Evolutionary conservation across 2,888 invertebrate genomes (phyloP), one percentile per base, ranked within the genome.

Genomic region (Trichopria drosophilae): DNA sequence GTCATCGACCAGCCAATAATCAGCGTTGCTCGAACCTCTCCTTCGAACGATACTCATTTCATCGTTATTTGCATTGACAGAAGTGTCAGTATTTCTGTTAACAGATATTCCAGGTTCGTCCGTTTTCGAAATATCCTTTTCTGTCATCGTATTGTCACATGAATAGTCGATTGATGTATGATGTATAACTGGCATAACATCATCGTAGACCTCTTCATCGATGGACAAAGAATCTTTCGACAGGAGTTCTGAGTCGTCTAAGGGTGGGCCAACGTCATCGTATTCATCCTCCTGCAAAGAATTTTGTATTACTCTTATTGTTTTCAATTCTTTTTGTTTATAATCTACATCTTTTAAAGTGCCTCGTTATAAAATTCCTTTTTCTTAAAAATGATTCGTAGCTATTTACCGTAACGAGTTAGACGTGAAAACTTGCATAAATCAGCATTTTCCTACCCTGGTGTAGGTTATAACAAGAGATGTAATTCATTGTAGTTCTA

Each of bases 181-280:
- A 24, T 10, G 7, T 9, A 10, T 24, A 7, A 6, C 23, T 1
- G 61, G 64, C 2, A 61, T 65, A 3, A 66, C 60, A 37, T 67
- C 66, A 36, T 67, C 67, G 51, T 67, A 67, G 3, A 36, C 53
- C 22, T 61, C 59, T 18, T 50, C 57, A 34, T 59, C 52, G 1
- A 18, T 31, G 4, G 39, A 37, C 12, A 24, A 24, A 7, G 6
- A 10, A 24, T 24, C 6, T 24, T 24, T 6, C 24, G 24, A 24
- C 24, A 24, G 6, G 24, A 7, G 7, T 9, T 9, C 24, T 24
- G 24, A 24, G 10, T 24, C 24, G 6, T 24, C 10, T 9, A 7
- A 7, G 10, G 40, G 7, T 7, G 58, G 52, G 13, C 47, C 52
- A 15, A 62, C 47, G 39, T 60, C 62, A 40, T 62, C 62, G 41